Evolutionary conservation across 2,888 invertebrate genomes (phyloP), one percentile per base, ranked within the genome.

Genomic region (Tachina lurida): DNA sequence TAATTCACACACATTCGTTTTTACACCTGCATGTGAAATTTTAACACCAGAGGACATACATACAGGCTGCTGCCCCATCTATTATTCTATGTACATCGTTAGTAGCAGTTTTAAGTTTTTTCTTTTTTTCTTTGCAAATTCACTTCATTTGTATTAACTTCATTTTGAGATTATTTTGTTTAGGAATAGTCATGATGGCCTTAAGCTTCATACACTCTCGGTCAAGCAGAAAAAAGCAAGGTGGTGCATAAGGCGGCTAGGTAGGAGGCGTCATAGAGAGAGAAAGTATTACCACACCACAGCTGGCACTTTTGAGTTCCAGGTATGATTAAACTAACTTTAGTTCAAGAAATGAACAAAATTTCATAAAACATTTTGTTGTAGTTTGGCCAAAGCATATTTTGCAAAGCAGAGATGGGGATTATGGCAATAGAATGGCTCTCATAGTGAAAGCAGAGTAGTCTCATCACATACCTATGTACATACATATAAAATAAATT

Each of bases 341-440:
- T 12, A 13, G 47, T 45, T 17, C 62, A 74, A 17, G 22, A 47
- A 60, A 54, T 31, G 12, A 49, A 70, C 9, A 54, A 76, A 75
- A 63, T 82, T 70, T 49, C 54, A 15, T 41, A 75, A 17, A 80
- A 71, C 22, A 73, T 76, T 45, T 76, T 62, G 54, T 76, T 71
- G 60, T 62, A 80, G 65, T 74, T 73, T 63, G 15, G 8, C 47
- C 39, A 60, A 54, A 39, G 63, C 19, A 75, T 54, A 60, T 7
- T 75, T 81, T 41, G 15, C 15, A 43, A 13, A 15, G 65, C 73
- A 62, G 47, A 19, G 12, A 10, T 47, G 73, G 8, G 45, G 19
- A 43, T 31, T 12, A 7, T 15, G 3, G 13, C 15, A 56, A 10
- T 22, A 12, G 56, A 22, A 22, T 13, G 56, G 3, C 3, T 0